These are phyloP conservation scores for Terrapene triunguis DNA, from an alignment of 2,113 vertebrate species.

Conservation along the genomic window DNA sequence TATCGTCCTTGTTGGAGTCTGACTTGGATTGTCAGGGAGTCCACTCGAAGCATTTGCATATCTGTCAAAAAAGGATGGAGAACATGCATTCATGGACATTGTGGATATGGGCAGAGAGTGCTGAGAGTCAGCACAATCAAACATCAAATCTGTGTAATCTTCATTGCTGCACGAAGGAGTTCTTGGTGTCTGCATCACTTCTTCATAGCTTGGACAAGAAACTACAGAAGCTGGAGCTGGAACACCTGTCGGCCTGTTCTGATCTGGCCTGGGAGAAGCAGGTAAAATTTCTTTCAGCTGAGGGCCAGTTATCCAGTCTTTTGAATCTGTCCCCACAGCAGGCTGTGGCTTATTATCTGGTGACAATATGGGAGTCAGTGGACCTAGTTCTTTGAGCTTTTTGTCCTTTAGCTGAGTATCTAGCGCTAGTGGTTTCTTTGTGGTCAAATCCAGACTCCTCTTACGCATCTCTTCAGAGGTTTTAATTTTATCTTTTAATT, in stretches of 20 bases:
- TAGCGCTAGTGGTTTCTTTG: conserved; percentile 84
- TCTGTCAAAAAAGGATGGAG: conserved; percentile 93
- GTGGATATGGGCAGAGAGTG: conserved; percentile 88
- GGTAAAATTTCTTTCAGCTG: conserved; percentile 93
- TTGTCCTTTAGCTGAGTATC: conserved; percentile 91
- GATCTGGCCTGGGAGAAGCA: conserved; percentile 93
- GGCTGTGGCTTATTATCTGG: conserved; percentile 85
- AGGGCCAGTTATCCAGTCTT: conserved; percentile 93
- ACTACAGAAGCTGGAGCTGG: conserved; percentile 92
- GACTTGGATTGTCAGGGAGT: conserved; percentile 88
- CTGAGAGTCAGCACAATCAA: conserved; percentile 92
- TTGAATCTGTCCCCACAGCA: conserved; percentile 84
- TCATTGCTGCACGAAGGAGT: conserved; percentile 96
- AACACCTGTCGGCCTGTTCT: conserved; percentile 92
- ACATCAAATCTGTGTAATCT: conserved; percentile 93
- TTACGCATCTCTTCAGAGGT: conserved; percentile 89
- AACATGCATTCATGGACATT: conserved; percentile 94
- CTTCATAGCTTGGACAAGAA: conserved; percentile 95
- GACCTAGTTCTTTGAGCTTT: conserved; percentile 88
- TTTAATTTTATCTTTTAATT: conserved; percentile 91
- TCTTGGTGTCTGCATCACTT: conserved; percentile 96
- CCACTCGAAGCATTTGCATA: conserved; percentile 85
- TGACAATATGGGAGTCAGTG: conserved; percentile 83
- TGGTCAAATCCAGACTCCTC: conserved; percentile 85
- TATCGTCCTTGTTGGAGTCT: conserved; percentile 91